phyloP scores from a whole-genome alignment of 2,797 vertebrate genomes.

The Gambelia wislizenii region DNA sequence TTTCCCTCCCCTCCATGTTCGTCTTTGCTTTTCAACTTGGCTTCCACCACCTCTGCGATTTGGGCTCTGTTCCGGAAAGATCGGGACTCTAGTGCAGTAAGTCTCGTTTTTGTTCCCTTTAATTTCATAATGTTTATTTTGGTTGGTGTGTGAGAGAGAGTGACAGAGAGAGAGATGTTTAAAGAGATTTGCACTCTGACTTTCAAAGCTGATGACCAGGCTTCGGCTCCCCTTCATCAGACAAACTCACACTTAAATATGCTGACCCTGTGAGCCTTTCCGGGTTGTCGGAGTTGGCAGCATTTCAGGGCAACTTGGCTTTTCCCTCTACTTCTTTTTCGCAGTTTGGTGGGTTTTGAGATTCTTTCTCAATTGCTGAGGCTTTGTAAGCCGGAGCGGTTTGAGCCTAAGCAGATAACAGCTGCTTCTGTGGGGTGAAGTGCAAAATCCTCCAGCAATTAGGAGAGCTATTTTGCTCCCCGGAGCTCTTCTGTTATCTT shows the following conservation, averaged over 20 bases:
- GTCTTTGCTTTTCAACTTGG: conserved; percentile 10
- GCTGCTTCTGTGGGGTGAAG: neutral
- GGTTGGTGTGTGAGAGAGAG: neutral
- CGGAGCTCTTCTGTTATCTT: conserved; percentile 73
- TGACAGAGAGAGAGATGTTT: neutral
- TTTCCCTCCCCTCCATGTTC: conserved; percentile 1
- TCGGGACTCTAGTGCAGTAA: conserved; percentile 93
- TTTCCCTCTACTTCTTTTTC: conserved; percentile 40
- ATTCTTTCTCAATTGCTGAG: conserved; percentile 79
- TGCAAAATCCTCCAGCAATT: conserved; percentile 73
- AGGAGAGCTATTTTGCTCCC: conserved; percentile 79
- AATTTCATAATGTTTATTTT: neutral
- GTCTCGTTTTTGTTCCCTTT: neutral
- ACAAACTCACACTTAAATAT: neutral
- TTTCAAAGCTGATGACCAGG: accelerated
- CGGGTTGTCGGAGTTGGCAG: neutral
- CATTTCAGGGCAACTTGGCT: neutral
- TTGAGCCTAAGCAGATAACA: conserved; percentile 78
- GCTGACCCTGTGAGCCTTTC: neutral
- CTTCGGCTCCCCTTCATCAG: neutral
- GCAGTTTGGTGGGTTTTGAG: conserved; percentile 70
- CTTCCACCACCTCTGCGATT: conserved; percentile 16
- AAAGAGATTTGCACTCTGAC: neutral
- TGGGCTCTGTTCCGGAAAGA: conserved; percentile 81
- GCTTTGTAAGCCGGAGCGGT: conserved; percentile 80